Conservation (phyloP, 2,888 invertebrate genomes). For the Orthosia incerta region DNA sequence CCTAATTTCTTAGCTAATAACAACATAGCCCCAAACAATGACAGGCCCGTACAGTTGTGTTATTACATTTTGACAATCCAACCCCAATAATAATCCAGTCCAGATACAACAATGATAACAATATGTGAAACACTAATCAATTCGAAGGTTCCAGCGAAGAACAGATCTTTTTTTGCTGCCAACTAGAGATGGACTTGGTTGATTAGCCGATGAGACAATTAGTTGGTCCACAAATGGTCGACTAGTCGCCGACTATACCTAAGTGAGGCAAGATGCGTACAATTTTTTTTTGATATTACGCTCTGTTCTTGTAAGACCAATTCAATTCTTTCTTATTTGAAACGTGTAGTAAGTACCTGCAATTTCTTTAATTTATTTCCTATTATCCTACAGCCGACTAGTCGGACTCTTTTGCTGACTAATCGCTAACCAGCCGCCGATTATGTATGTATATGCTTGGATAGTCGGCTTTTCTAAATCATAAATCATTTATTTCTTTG, state of each 20-base stretch:
- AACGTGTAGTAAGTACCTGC: too few species aligned
- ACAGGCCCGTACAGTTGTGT: not conserved
- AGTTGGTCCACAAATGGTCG: not conserved
- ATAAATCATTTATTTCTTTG: too few species aligned
- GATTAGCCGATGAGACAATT: not conserved
- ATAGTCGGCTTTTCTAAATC: too few species aligned
- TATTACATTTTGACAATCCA: slow-evolving; percentile 4
- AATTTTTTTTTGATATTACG: not conserved
- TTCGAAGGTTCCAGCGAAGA: slow-evolving; percentile 5
- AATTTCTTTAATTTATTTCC: too few species aligned
- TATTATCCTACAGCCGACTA: not conserved
- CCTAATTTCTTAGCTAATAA: not conserved
- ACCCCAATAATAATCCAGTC: not conserved
- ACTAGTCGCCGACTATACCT: not conserved
- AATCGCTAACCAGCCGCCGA: not conserved
- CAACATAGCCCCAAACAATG: not conserved
- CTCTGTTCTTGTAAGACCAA: not conserved
- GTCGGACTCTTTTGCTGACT: not conserved
- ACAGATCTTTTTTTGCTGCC: slow-evolving; percentile 8
- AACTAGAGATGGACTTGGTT: not conserved
- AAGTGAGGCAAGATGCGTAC: not conserved
- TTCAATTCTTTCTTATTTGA: not conserved
- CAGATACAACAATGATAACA: slow-evolving; percentile 21
- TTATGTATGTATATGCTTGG: not conserved
- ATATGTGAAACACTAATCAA: slow-evolving; percentile 27